phyloP scores from a whole-genome alignment of 2,888 invertebrate genomes.

The Thelaira solivaga region DNA sequence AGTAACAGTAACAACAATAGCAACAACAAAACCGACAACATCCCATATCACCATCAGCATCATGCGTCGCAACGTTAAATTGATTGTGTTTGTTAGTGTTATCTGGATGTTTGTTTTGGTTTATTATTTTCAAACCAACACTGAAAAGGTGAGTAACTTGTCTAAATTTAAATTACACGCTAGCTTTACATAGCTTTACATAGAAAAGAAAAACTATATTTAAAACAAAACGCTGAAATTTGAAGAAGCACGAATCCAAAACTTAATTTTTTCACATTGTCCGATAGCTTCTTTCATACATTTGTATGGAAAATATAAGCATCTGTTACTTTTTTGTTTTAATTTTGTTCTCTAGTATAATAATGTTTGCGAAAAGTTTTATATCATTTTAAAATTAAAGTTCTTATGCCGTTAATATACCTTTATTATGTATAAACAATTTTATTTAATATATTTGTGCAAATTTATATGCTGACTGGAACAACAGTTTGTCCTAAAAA shows the following conservation, averaged over 20 bases:
- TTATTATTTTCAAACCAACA: constrained; percentile 76
- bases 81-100: constrained; percentile 76
- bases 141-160: constrained; percentile 74
- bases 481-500: constrained; percentile 30
- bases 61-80: constrained; percentile 76
- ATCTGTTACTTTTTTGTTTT: too few species aligned
- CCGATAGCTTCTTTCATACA: too few species aligned
- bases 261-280: too few species aligned
- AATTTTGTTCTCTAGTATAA: too few species aligned
- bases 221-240: too few species aligned
- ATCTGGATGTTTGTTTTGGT: constrained; percentile 77
- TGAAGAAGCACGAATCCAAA: too few species aligned
- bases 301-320: too few species aligned
- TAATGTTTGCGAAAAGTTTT: too few species aligned
- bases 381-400: too few species aligned
- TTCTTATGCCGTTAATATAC: too few species aligned
- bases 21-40: constrained; percentile 18
- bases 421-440: not conserved
- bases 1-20: not conserved
- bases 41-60: constrained; percentile 54
- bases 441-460: not conserved
- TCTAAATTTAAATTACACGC: not conserved
- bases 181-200: too few species aligned
- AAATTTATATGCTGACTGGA: not conserved
- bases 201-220: too few species aligned